A percentile compares a stretch with the other conserved stretches of the same genome.
These are phyloP conservation scores for Hyposoter didymator DNA, from an alignment of 2,888 invertebrate species.

Conservation along the genomic window DNA sequence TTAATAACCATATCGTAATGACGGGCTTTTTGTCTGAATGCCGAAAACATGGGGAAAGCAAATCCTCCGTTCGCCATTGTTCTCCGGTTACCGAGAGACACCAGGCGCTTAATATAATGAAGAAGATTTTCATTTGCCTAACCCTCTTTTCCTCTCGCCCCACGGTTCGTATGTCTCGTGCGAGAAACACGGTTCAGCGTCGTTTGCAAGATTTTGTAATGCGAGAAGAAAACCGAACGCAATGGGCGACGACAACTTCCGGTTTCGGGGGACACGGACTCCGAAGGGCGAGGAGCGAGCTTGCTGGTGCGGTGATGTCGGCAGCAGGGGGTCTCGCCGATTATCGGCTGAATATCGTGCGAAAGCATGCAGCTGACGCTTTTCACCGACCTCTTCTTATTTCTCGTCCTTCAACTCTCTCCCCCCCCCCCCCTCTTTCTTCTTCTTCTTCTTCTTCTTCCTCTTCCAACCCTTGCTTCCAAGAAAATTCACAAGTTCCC, in stretches of 20 bases:
- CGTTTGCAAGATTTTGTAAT: conserved; percentile 50
- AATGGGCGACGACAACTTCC: conserved; percentile 48
- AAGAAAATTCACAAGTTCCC: conserved; percentile 54
- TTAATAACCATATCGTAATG: background rate
- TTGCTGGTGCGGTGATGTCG: conserved; percentile 63
- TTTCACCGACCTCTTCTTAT: conserved; percentile 73
- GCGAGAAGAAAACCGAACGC: conserved; percentile 45
- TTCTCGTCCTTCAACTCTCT: conserved; percentile 16
- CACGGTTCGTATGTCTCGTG: background rate
- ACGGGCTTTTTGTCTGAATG: conserved; percentile 5
- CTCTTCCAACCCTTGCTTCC: conserved; percentile 11
- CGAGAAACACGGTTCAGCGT: background rate
- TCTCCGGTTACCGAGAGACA: conserved; percentile 42
- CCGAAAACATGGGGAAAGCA: conserved; percentile 23
- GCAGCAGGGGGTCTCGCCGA: conserved; percentile 70
- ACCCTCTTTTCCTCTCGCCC: background rate
- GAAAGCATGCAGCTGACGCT: conserved; percentile 81
- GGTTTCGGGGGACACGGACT: conserved; percentile 15
- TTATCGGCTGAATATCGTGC: conserved; percentile 81
- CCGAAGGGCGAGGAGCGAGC: background rate
- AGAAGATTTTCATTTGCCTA: conserved; percentile 42
- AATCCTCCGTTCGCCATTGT: conserved; percentile 48
- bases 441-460: background rate
- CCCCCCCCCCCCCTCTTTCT: background rate
- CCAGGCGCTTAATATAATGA: conserved; percentile 42